Conservation (phyloP, 2,113 vertebrate species). For the Seriola rivoliana region DNA sequence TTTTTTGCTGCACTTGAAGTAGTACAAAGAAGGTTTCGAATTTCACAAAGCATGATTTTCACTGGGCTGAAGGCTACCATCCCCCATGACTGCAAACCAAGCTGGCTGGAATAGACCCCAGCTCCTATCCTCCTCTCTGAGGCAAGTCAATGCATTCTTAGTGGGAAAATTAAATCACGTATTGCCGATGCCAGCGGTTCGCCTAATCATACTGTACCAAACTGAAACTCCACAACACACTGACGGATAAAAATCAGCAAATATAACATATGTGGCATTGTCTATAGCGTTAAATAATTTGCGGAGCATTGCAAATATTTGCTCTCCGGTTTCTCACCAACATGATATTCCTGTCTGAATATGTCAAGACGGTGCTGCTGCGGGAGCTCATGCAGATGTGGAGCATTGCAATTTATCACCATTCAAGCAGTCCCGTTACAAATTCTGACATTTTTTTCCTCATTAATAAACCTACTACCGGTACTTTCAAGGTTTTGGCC, state of each 20-base stretch:
- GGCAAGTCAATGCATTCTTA: slow-evolving; percentile 58
- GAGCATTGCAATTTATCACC: slow-evolving; percentile 32
- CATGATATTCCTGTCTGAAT: slow-evolving; percentile 46
- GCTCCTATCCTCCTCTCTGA: slow-evolving; percentile 52
- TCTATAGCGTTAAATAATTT: background rate
- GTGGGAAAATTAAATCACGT: slow-evolving; percentile 67
- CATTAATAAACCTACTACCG: background rate
- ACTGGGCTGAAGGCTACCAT: slow-evolving; percentile 73
- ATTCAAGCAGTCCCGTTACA: background rate
- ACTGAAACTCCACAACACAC: slow-evolving; percentile 26
- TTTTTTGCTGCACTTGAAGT: slow-evolving; percentile 61
- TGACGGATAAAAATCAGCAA: background rate
- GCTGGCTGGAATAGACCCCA: slow-evolving; percentile 76
- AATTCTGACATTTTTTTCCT: background rate
- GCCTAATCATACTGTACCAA: slow-evolving; percentile 3
- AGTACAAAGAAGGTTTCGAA: slow-evolving; percentile 82
- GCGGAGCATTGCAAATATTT: slow-evolving; percentile 48
- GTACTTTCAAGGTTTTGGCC: slow-evolving; percentile 16
- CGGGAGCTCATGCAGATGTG: slow-evolving; percentile 80
- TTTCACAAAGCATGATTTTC: slow-evolving; percentile 83
- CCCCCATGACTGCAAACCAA: slow-evolving; percentile 78
- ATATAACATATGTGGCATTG: background rate
- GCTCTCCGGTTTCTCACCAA: slow-evolving; percentile 52
- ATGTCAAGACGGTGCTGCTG: slow-evolving; percentile 59
- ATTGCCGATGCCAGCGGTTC: slow-evolving; percentile 35